Evolutionary conservation across 2,888 invertebrate genomes (phyloP).

Genomic region (Cephus pygmeus): DNA sequence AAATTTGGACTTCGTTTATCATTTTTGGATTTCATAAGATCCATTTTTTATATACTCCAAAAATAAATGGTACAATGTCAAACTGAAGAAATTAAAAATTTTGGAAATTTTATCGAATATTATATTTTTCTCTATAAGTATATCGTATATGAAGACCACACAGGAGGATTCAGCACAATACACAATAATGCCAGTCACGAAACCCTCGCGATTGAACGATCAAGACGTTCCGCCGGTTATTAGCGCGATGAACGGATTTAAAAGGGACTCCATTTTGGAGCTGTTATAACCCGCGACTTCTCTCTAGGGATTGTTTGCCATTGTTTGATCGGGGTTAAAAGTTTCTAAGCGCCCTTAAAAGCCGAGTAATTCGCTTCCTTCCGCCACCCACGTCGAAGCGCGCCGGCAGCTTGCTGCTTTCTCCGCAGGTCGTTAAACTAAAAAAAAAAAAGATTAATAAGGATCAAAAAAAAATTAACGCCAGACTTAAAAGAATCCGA

Average conservation of each 20-base stretch:
- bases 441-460: background rate
- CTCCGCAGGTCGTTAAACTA: background rate
- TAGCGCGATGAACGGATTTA: background rate
- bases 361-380: slow-evolving; percentile 20
- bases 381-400: slow-evolving; percentile 17
- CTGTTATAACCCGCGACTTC: background rate
- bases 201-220: background rate
- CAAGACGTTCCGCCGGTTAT: slow-evolving; percentile 1
- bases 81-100: background rate
- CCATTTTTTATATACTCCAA: background rate
- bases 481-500: background rate
- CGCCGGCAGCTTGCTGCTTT: background rate
- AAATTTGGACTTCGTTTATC: background rate
- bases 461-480: background rate
- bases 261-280: background rate
- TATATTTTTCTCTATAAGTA: background rate
- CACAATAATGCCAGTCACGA: background rate
- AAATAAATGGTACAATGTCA: background rate
- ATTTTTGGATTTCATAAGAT: background rate
- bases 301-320: slow-evolving; percentile 16
- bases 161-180: background rate
- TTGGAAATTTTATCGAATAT: background rate
- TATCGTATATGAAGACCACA: background rate
- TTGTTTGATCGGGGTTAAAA: slow-evolving; percentile 23
- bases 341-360: slow-evolving; percentile 22